Conservation (phyloP, 1,140 invertebrate species). For the Drosophila setifemur region DNA sequence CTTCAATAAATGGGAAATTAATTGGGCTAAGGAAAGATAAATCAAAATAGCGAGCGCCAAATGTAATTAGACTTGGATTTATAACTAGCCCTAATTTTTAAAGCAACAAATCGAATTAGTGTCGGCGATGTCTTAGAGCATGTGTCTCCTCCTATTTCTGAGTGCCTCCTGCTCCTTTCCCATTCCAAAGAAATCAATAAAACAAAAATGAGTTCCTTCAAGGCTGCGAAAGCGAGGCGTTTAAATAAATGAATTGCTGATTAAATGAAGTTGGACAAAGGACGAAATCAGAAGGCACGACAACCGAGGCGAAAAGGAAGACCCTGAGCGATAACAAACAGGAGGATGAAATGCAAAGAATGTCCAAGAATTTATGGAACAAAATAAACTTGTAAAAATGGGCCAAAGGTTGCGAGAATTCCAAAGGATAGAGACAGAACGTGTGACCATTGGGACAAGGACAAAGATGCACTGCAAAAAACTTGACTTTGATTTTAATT, state of each 20-base stretch:
- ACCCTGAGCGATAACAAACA: constrained; percentile 33
- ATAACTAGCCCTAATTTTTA: constrained; percentile 46
- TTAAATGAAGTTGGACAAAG: constrained; percentile 54
- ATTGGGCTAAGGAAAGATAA: constrained; percentile 12
- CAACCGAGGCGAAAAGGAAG: constrained; percentile 7
- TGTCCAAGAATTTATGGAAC: constrained; percentile 58
- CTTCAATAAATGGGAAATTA: background rate
- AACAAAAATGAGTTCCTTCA: constrained; percentile 36
- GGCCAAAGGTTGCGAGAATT: constrained; percentile 4
- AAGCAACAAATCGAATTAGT: constrained; percentile 51
- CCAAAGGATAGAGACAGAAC: constrained; percentile 13
- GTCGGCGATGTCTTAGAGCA: constrained; percentile 17
- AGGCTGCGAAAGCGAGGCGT: constrained; percentile 35
- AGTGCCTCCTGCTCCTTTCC: background rate
- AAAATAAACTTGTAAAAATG: constrained; percentile 66
- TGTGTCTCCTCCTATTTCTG: background rate
- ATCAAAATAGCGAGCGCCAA: constrained; percentile 13
- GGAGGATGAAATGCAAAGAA: constrained; percentile 35
- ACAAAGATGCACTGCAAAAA: too few species aligned
- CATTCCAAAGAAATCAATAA: constrained; percentile 52
- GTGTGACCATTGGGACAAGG: constrained; percentile 57
- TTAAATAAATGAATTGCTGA: constrained; percentile 73
- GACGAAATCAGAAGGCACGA: background rate
- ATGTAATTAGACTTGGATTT: constrained; percentile 48
- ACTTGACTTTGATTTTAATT: too few species aligned